These are phyloP conservation scores for Erethizon dorsatum DNA, from an alignment of 2,797 vertebrate species.

Conservation along the genomic window DNA sequence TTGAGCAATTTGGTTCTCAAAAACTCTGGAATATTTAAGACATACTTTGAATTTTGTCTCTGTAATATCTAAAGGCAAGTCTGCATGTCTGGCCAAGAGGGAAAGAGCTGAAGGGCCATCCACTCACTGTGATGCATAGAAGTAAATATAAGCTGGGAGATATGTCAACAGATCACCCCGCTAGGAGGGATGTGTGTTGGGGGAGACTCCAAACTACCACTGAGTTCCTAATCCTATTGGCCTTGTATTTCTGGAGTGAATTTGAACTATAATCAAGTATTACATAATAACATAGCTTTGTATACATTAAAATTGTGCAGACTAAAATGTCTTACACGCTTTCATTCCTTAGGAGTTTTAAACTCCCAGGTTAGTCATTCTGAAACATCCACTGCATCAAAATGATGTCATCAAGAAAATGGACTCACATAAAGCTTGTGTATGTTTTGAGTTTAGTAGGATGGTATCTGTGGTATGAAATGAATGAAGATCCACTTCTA, in stretches of 20 bases:
- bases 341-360: conserved; percentile 74
- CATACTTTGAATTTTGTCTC: conserved; percentile 81
- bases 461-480: conserved; percentile 23
- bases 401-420: conserved; percentile 62
- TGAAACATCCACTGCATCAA: not conserved
- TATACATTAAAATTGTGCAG: conserved; percentile 91
- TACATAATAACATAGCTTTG: conserved; percentile 89
- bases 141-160: conserved; percentile 89
- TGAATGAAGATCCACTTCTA: conserved; percentile 19
- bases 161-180: conserved; percentile 86
- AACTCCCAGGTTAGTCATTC: conserved; percentile 58
- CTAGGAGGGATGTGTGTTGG: conserved; percentile 87
- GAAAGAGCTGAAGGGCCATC: conserved; percentile 87
- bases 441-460: conserved; percentile 41
- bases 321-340: conserved; percentile 47
- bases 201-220: conserved; percentile 86
- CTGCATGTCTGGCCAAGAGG: conserved; percentile 86
- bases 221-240: conserved; percentile 89
- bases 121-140: conserved; percentile 87
- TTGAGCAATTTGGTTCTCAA: conserved; percentile 81
- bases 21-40: conserved; percentile 84
- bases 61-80: conserved; percentile 86
- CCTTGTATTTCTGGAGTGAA: conserved; percentile 90
- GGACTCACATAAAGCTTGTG: not conserved
- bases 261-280: conserved; percentile 86